Evolutionary conservation across 2,113 vertebrate genomes (phyloP).

Genomic region (Tamias sibiricus): DNA sequence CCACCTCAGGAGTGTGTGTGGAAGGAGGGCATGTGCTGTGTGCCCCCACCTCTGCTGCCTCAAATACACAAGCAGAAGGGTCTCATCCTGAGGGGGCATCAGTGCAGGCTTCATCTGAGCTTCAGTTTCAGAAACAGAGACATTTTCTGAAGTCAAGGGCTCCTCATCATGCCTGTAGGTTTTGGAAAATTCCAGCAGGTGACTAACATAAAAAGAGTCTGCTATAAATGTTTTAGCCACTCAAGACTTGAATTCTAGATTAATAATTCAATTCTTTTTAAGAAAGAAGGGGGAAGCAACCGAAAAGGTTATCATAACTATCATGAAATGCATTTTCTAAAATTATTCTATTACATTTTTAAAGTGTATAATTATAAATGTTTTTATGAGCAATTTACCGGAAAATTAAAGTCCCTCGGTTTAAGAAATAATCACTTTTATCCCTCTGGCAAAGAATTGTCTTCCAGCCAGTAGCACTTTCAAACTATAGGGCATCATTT

Average conservation of each 20-base stretch:
- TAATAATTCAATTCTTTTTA: constrained; percentile 77
- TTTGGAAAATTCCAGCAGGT: constrained; percentile 75
- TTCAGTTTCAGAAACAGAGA: neutral
- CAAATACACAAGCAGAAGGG: neutral
- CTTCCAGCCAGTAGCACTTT: constrained; percentile 55
- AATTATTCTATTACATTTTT: constrained; percentile 80
- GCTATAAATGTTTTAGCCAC: constrained; percentile 44
- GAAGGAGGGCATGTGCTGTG: neutral
- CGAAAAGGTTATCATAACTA: constrained; percentile 74
- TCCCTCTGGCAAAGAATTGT: constrained; percentile 59
- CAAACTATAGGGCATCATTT: constrained; percentile 33
- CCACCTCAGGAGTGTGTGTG: neutral
- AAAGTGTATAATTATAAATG: constrained; percentile 81
- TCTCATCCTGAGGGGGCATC: neutral
- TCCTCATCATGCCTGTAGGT: neutral
- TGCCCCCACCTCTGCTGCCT: neutral
- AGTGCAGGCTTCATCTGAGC: neutral
- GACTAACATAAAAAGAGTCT: constrained; percentile 27
- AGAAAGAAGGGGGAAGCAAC: constrained; percentile 54
- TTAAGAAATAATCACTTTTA: constrained; percentile 71
- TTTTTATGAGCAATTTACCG: constrained; percentile 80
- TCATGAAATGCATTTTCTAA: constrained; percentile 75
- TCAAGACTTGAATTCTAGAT: constrained; percentile 60
- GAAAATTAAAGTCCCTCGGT: constrained; percentile 78
- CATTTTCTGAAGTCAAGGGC: neutral